Percentiles rank a stretch among this genome's conserved stretches.
Evolutionary conservation across 35 echinoderm and acorn worm genomes (phyloP).

Genomic region (Diadema setosum): DNA sequence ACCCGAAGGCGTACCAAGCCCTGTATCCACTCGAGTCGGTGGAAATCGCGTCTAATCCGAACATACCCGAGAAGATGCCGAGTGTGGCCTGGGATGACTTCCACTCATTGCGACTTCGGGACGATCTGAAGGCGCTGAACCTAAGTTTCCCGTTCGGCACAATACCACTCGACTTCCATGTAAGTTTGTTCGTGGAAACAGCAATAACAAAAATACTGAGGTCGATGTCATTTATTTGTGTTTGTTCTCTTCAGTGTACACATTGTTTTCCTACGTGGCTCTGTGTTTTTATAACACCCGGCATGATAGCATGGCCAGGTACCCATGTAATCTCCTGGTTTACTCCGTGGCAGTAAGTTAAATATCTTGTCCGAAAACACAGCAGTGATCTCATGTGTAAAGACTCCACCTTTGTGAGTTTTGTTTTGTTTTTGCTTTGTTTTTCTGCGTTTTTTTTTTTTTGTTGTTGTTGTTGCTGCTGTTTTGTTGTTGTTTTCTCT

Average conservation of each 20-base stretch:
- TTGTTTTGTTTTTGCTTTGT: no score
- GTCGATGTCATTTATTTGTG: background rate
- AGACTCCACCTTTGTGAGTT: no score
- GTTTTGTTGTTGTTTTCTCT: no score
- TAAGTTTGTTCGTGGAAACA: conserved; percentile 6
- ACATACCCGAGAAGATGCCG: conserved; percentile 41
- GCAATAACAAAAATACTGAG: background rate
- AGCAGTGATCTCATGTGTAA: no score
- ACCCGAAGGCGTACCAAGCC: conserved; percentile 38
- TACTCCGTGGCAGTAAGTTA: no score
- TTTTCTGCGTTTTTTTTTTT: no score
- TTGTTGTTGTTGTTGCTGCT: no score
- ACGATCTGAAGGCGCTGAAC: conserved; percentile 65
- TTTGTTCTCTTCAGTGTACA: background rate
- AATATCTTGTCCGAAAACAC: no score
- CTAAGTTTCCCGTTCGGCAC: conserved; percentile 83
- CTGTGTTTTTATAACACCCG: no score
- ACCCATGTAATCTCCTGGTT: no score
- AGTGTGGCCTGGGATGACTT: conserved; percentile 75
- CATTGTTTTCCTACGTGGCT: no score
- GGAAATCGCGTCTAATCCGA: conserved; percentile 36
- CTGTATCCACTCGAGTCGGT: conserved; percentile 53
- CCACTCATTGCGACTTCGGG: conserved; percentile 28
- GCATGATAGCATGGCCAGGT: no score
- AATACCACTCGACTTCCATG: conserved; percentile 68